phyloP scores from a whole-genome alignment of 2,888 invertebrate genomes.

The Microdon myrmicae region DNA sequence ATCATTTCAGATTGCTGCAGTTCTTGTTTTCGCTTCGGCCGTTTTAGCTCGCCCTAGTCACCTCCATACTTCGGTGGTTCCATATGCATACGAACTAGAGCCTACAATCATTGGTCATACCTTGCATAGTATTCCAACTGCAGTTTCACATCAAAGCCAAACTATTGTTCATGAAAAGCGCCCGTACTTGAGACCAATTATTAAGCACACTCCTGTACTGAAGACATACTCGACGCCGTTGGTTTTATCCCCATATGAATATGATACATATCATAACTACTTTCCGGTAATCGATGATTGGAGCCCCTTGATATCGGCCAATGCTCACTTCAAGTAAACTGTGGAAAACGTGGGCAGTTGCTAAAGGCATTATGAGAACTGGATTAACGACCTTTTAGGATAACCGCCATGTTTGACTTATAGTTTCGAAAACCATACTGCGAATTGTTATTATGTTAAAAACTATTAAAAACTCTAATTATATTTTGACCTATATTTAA shows the following conservation, averaged over 20 bases:
- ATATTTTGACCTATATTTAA: no score
- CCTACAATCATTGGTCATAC: constrained; percentile 62
- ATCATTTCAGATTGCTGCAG: constrained; percentile 17
- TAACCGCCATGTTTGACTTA: no score
- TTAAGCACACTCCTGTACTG: constrained; percentile 58
- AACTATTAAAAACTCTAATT: no score
- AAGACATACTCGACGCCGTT: constrained; percentile 54
- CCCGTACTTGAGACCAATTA: constrained; percentile 61
- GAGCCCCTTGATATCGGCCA: constrained; percentile 40
- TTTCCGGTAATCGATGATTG: constrained; percentile 51
- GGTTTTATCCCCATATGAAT: constrained; percentile 27
- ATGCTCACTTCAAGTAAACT: no score
- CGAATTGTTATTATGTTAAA: no score
- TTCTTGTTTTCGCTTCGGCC: constrained; percentile 18
- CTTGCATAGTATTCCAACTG: constrained; percentile 58
- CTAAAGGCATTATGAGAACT: no score
- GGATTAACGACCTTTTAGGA: no score
- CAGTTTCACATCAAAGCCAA: constrained; percentile 63
- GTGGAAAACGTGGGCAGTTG: no score
- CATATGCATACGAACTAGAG: constrained; percentile 57
- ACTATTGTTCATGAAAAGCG: constrained; percentile 65
- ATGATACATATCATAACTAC: constrained; percentile 27
- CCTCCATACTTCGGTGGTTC: constrained; percentile 46
- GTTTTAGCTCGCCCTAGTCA: constrained; percentile 58
- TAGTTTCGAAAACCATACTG: no score